A percentile compares a stretch with the other conserved stretches of the same genome.
Conservation (phyloP, 2,797 vertebrate species). For the Clarias fuscus region DNA sequence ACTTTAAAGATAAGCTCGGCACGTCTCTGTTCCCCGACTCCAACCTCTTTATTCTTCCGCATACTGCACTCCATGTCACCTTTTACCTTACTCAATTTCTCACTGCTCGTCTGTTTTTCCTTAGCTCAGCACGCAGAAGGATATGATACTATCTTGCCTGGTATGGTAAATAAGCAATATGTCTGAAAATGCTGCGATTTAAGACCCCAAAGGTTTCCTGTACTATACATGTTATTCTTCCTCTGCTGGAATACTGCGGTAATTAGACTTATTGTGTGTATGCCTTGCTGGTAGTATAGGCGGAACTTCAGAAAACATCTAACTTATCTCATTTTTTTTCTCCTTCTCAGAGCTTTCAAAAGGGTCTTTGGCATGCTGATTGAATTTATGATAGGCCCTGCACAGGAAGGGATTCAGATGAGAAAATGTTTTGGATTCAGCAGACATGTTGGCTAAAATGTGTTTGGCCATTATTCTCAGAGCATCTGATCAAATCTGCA, state of each 20-base stretch:
- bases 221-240: not conserved
- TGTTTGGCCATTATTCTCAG: not conserved
- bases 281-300: not conserved
- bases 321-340: not conserved
- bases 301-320: not conserved
- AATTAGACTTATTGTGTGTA: slow-evolving; percentile 2
- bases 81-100: not conserved
- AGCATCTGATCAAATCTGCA: not conserved
- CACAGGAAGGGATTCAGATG: not conserved
- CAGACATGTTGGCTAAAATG: not conserved
- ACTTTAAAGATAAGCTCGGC: slow-evolving; percentile 32
- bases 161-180: slow-evolving; percentile 16
- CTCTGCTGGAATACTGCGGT: not conserved
- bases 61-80: slow-evolving; percentile 29
- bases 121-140: slow-evolving; percentile 1
- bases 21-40: slow-evolving; percentile 9
- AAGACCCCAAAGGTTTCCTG: not conserved
- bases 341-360: not conserved
- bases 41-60: slow-evolving; percentile 34
- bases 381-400: not conserved
- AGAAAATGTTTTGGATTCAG: not conserved
- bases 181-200: not conserved
- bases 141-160: not conserved
- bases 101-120: slow-evolving; percentile 1
- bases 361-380: not conserved